Conservation (phyloP, 2,888 invertebrate species). For the Diaprepes abbreviatus region DNA sequence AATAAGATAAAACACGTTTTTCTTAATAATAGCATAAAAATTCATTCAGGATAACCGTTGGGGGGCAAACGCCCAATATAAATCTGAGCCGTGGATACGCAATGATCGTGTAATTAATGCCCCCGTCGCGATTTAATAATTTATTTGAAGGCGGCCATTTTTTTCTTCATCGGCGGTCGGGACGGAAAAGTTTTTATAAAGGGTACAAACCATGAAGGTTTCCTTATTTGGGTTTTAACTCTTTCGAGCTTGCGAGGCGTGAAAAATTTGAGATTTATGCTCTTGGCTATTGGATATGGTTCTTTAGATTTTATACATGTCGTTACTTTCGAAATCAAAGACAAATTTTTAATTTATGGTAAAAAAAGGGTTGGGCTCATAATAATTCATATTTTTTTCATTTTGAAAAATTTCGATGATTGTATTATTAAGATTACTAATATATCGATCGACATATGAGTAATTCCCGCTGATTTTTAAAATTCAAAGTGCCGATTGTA, state of each 20-base stretch:
- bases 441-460: no score
- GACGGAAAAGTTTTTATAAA: neutral
- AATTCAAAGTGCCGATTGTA: no score
- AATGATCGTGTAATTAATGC: slow-evolving; percentile 55
- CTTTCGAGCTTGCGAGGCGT: slow-evolving; percentile 11
- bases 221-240: slow-evolving; percentile 25
- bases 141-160: slow-evolving; percentile 39
- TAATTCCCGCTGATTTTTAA: no score
- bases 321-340: neutral
- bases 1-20: neutral
- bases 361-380: no score
- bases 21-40: slow-evolving; percentile 46
- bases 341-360: no score
- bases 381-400: no score
- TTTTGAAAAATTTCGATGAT: no score
- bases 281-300: slow-evolving; percentile 11
- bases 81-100: slow-evolving; percentile 55
- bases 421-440: no score
- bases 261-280: slow-evolving; percentile 33
- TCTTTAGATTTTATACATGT: slow-evolving; percentile 6
- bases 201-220: neutral
- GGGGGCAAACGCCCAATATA: slow-evolving; percentile 51
- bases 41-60: slow-evolving; percentile 50
- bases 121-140: slow-evolving; percentile 54
- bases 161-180: slow-evolving; percentile 16